Evolutionary conservation across 2,888 invertebrate genomes (phyloP), one percentile per base, ranked within the genome.

Genomic region (Pedicia rivosa): DNA sequence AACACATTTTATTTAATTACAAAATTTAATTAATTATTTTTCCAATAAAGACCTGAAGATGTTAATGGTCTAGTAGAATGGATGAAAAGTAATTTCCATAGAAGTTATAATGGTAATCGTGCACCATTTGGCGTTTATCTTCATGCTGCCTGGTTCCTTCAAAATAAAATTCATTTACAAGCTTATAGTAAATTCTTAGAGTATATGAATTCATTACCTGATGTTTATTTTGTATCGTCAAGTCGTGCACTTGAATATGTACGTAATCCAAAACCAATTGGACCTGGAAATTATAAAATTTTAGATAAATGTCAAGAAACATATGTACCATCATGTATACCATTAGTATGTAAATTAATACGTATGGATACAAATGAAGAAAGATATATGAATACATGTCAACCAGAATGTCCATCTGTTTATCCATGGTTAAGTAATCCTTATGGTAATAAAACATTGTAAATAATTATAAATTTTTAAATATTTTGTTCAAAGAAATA

Each of bases 81-180:
- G 56, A 68, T 79, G 47, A 53, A 67, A 35, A 50, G 51, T 1
- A 78, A 79, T 55, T 80, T 81, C 47, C 57, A 69, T 31, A 62
- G 67, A 2, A 73, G 76, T 45, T 79, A 80, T 52, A 45, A 63
- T 2, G 64, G 66, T 5, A 77, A 70, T 51, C 63, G 70, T 1
- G 71, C 79, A 5, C 79, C 78, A 0, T 76, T 76, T 48, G 74
- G 76, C 2, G 65, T 77, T 47, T 76, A 67, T 50, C 54, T 75
- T 33, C 78, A 78, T 49, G 71, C 76, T 3, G 67, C 69, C 5
- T 75, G 75, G 72, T 73, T 75, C 46, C 37, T 65, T 2, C 51
- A 51, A 17, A 56, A 64, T 38, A 59, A 62, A 9, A 63, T 64
- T 16, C 53, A 68, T 24, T 55, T 59, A 7, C 52, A 56, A 1